Conservation (phyloP, 2,113 vertebrate genomes). For the Indri indri region DNA sequence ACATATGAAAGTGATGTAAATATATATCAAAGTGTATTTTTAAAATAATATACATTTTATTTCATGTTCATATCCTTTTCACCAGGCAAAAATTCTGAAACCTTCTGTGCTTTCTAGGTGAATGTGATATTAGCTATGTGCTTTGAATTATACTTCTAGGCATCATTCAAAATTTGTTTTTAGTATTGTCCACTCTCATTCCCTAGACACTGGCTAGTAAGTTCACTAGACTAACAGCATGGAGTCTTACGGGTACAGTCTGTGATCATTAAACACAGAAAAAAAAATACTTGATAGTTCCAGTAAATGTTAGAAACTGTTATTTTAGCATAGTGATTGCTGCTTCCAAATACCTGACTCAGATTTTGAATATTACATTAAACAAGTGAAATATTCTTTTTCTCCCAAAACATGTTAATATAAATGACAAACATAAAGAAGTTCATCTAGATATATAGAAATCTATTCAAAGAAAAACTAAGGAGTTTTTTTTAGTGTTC, state of each 20-base stretch:
- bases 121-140: neutral
- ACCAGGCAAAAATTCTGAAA: constrained; percentile 27
- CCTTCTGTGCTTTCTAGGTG: neutral
- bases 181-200: neutral
- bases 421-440: neutral
- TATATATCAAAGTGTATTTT: neutral
- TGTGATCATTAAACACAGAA: neutral
- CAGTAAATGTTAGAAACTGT: neutral
- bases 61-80: neutral
- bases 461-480: neutral
- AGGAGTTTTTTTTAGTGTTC: neutral
- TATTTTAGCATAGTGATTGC: neutral
- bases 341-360: neutral
- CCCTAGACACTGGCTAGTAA: neutral
- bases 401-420: neutral
- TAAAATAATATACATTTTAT: neutral
- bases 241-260: neutral
- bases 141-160: neutral
- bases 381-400: neutral
- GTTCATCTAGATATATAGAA: neutral
- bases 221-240: neutral
- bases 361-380: neutral
- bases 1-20: neutral
- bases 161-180: neutral
- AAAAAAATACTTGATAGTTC: neutral